Evolutionary conservation across 2,888 invertebrate species (phyloP).

Genomic region (Eupithecia dodoneata): DNA sequence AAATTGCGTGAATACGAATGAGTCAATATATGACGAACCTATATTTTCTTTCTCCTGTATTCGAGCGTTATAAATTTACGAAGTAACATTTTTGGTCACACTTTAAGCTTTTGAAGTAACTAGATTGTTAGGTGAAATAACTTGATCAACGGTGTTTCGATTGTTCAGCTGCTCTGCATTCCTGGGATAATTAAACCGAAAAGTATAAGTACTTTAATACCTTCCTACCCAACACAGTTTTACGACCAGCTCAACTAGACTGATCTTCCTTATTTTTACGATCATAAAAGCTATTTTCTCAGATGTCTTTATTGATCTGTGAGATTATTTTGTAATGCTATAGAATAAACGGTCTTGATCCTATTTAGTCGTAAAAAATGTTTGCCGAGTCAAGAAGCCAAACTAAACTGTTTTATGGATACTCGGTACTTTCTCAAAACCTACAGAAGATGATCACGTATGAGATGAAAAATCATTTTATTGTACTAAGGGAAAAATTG

Average conservation of each 20-base stretch:
- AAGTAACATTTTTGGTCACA: too few species aligned
- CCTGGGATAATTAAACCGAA: background rate
- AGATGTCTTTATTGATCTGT: background rate
- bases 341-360: slow-evolving; percentile 1
- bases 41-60: background rate
- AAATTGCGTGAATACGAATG: slow-evolving; percentile 12
- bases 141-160: background rate
- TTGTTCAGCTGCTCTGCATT: background rate
- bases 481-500: too few species aligned
- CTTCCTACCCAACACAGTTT: background rate
- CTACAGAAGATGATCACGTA: background rate
- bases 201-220: background rate
- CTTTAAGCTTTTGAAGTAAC: background rate
- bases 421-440: background rate
- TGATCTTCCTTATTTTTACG: slow-evolving; percentile 8
- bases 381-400: background rate
- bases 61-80: background rate
- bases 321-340: slow-evolving; percentile 3
- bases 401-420: background rate
- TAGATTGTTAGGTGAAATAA: background rate
- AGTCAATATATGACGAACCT: slow-evolving; percentile 1
- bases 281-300: slow-evolving; percentile 4
- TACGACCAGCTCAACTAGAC: slow-evolving; percentile 7
- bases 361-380: background rate
- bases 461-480: too few species aligned